A percentile compares a stretch with the other conserved stretches of the same genome.
These are phyloP conservation scores for Hyperoplus immaculatus DNA, from an alignment of 2,797 vertebrate genomes.

Conservation along the genomic window DNA sequence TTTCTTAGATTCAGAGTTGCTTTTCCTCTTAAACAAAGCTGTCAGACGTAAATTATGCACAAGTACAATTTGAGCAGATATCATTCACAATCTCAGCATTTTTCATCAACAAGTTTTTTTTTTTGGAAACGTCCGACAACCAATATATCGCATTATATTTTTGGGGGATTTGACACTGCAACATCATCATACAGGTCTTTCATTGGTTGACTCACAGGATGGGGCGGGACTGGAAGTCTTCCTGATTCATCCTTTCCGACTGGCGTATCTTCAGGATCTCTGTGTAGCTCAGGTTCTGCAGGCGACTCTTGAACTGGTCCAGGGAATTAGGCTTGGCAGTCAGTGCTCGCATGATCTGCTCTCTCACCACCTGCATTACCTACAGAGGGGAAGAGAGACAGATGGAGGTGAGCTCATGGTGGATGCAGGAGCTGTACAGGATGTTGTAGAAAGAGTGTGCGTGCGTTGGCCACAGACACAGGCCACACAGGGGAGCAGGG, in stretches of 20 bases:
- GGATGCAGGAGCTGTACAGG: background rate
- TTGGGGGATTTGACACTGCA: background rate
- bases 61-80: background rate
- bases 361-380: slow-evolving; percentile 99
- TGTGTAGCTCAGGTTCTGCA: slow-evolving; percentile 99
- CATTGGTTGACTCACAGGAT: slow-evolving; percentile 91
- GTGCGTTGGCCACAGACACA: no score
- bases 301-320: slow-evolving; percentile 99
- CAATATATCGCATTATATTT: background rate
- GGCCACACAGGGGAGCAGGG: slow-evolving; percentile 11
- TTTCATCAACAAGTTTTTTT: background rate
- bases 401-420: slow-evolving; percentile 17
- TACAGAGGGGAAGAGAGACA: slow-evolving; percentile 69
- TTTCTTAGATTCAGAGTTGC: background rate
- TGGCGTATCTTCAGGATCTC: slow-evolving; percentile 99
- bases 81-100: background rate
- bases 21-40: slow-evolving; percentile 2
- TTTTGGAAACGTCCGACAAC: background rate
- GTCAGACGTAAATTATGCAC: background rate
- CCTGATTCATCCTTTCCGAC: slow-evolving; percentile 99
- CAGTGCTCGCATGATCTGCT: slow-evolving; percentile 99
- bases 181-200: background rate
- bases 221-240: slow-evolving; percentile 99
- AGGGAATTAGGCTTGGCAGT: slow-evolving; percentile 98
- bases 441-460: no score